Evolutionary conservation across 1,140 invertebrate genomes (phyloP).

Genomic region (Bathynomus jamesi): DNA sequence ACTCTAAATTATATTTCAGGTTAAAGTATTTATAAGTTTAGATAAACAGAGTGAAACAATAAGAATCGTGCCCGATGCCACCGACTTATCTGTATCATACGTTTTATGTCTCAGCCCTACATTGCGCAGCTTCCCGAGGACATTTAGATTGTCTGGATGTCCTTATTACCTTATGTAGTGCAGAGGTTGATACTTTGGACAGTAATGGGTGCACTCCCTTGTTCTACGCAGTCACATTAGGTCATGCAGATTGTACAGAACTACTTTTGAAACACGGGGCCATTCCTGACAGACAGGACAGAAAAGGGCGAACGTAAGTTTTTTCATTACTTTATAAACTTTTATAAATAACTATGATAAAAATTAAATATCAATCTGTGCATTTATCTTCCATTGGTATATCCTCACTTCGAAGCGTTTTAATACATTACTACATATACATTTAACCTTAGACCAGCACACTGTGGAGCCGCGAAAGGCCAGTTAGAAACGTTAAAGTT

Average conservation of each 20-base stretch:
- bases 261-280: constrained; percentile 78
- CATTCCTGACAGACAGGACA: constrained; percentile 82
- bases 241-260: constrained; percentile 88
- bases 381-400: too few species aligned
- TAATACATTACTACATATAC: too few species aligned
- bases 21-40: background rate
- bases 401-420: too few species aligned
- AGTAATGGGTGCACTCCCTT: constrained; percentile 85
- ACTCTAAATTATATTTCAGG: too few species aligned
- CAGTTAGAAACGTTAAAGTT: constrained; percentile 76
- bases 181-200: constrained; percentile 74
- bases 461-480: constrained; percentile 92
- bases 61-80: background rate
- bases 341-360: too few species aligned
- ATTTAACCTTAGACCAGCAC: constrained; percentile 56
- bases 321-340: too few species aligned
- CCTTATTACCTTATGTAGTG: constrained; percentile 77
- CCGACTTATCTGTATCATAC: background rate
- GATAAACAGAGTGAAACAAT: background rate
- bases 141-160: constrained; percentile 87
- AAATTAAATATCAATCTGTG: too few species aligned
- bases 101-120: constrained; percentile 58
- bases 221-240: constrained; percentile 91
- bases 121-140: constrained; percentile 84
- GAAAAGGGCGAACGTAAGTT: constrained; percentile 74